Conservation (phyloP, 2,888 invertebrate species). For the Philaethria dido region DNA sequence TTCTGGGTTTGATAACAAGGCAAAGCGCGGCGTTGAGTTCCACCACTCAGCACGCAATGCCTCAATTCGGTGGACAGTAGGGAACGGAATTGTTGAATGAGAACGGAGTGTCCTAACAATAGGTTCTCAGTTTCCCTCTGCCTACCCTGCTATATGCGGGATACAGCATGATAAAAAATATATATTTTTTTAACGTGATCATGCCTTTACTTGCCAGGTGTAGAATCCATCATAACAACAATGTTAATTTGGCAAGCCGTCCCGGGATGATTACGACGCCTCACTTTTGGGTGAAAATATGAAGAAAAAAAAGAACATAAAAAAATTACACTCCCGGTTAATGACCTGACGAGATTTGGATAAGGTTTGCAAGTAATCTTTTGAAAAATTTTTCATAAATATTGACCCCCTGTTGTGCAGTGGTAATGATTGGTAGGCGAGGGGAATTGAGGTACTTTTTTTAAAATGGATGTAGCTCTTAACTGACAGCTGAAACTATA, state of each 20-base stretch:
- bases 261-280: conserved; percentile 49
- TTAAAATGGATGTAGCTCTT: too few species aligned
- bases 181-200: conserved; percentile 30
- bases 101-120: too few species aligned
- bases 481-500: too few species aligned
- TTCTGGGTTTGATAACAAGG: too few species aligned
- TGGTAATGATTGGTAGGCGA: background rate
- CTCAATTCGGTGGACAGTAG: too few species aligned
- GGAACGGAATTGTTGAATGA: too few species aligned
- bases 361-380: conserved; percentile 32
- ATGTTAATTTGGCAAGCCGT: conserved; percentile 53
- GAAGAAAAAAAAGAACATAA: conserved; percentile 36
- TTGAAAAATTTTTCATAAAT: conserved; percentile 18
- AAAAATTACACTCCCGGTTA: conserved; percentile 43
- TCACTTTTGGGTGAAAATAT: conserved; percentile 46
- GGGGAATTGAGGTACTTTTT: too few species aligned
- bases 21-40: too few species aligned
- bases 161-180: too few species aligned
- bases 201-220: conserved; percentile 56
- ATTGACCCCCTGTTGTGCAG: background rate
- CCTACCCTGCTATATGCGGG: too few species aligned
- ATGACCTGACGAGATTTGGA: conserved; percentile 41
- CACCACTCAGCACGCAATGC: too few species aligned
- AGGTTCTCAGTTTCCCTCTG: too few species aligned
- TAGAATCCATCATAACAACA: conserved; percentile 62